These are phyloP conservation scores for Oscheius sp. DNA, from an alignment of 2,888 invertebrate genomes.

Conservation along the genomic window DNA sequence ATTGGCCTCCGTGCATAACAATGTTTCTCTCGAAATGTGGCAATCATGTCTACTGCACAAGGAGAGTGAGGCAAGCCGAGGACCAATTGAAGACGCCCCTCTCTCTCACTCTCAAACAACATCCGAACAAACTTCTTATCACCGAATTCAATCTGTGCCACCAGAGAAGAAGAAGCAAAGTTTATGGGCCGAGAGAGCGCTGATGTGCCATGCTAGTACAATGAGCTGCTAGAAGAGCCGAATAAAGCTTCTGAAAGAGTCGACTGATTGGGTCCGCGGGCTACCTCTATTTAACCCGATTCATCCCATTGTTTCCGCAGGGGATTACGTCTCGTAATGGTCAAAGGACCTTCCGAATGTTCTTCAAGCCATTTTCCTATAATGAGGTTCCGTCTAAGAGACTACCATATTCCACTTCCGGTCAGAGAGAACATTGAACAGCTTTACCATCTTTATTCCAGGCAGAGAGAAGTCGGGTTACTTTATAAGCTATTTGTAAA, in stretches of 20 bases:
- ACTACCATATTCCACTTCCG: background rate
- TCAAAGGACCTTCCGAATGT: background rate
- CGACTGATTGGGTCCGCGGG: constrained; percentile 11
- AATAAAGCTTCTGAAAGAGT: background rate
- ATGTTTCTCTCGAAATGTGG: constrained; percentile 28
- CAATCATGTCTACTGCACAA: constrained; percentile 23
- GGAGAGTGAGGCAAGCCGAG: constrained; percentile 10
- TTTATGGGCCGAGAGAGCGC: background rate
- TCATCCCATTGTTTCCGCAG: constrained; percentile 27
- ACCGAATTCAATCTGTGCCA: background rate
- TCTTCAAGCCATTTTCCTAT: constrained; percentile 9
- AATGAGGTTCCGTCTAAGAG: background rate
- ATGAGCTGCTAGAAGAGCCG: background rate
- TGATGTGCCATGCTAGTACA: background rate
- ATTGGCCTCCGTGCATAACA: constrained; percentile 24
- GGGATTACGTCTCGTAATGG: constrained; percentile 27
- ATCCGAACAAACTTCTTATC: background rate
- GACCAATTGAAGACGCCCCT: constrained; percentile 15
- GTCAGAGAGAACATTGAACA: background rate
- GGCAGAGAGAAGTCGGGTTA: constrained; percentile 3
- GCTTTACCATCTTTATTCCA: constrained; percentile 30
- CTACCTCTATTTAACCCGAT: constrained; percentile 29
- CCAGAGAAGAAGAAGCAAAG: background rate
- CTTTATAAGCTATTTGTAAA: constrained; percentile 31
- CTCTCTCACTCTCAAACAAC: background rate